Evolutionary conservation across 2,888 invertebrate genomes (phyloP).

Genomic region (Graphium colonna): DNA sequence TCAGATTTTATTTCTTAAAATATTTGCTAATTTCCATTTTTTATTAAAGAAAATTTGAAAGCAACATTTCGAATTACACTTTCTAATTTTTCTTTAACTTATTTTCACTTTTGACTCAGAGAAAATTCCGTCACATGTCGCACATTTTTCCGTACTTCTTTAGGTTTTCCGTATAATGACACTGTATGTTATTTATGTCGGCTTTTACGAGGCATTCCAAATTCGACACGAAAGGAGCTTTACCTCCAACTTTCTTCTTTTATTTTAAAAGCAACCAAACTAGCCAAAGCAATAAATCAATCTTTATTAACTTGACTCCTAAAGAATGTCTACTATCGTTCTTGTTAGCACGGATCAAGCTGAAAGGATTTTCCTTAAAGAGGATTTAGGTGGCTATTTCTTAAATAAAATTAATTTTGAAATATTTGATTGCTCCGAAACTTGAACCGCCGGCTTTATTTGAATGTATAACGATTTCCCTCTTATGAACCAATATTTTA

Average conservation of each 20-base stretch:
- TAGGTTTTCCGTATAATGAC: slow-evolving; percentile 33
- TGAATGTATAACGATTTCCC: not conserved
- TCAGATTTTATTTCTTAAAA: not conserved
- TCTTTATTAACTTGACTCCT: slow-evolving; percentile 27
- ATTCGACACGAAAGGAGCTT: slow-evolving; percentile 39
- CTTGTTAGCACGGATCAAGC: slow-evolving; percentile 12
- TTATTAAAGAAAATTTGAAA: no score
- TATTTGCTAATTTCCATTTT: no score
- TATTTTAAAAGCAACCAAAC: slow-evolving; percentile 30
- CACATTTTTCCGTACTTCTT: slow-evolving; percentile 33
- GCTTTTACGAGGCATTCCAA: slow-evolving; percentile 51
- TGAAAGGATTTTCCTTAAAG: slow-evolving; percentile 4
- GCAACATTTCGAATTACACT: no score
- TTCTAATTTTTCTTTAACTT: no score
- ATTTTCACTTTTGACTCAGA: not conserved
- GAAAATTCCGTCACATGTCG: slow-evolving; percentile 24
- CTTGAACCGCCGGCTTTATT: not conserved
- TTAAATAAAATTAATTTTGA: not conserved
- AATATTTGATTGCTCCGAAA: not conserved
- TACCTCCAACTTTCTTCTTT: slow-evolving; percentile 39
- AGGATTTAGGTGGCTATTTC: not conserved
- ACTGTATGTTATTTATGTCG: slow-evolving; percentile 51
- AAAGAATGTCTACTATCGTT: slow-evolving; percentile 15
- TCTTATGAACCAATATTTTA: not conserved
- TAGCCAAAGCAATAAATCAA: slow-evolving; percentile 27